Conservation (phyloP, 2,797 vertebrate genomes). For the Stomatorhinus walkeri region DNA sequence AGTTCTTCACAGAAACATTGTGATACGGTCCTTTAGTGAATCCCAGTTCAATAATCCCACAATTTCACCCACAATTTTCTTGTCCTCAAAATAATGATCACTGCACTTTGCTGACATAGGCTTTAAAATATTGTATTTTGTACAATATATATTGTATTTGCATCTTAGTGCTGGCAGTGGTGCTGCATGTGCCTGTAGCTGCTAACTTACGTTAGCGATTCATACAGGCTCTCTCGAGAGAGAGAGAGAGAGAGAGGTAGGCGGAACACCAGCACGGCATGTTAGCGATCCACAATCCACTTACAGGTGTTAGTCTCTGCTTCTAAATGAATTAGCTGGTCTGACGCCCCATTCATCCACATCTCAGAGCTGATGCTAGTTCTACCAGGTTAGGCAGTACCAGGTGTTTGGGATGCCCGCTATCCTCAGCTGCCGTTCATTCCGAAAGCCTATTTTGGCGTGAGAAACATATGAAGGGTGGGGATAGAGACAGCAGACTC, state of each 20-base stretch:
- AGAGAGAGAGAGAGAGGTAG: background rate
- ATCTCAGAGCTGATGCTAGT: constrained; percentile 17
- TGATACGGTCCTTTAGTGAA: background rate
- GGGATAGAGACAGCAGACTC: background rate
- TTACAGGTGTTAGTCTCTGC: constrained; percentile 1
- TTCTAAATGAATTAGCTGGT: constrained; percentile 31
- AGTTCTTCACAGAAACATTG: constrained; percentile 27
- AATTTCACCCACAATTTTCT: constrained; percentile 1
- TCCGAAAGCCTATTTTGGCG: background rate
- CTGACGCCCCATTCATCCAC: constrained; percentile 28
- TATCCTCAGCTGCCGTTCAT: background rate
- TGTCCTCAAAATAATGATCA: background rate
- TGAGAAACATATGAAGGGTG: background rate
- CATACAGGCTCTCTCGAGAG: background rate
- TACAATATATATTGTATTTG: background rate
- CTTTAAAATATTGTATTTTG: background rate
- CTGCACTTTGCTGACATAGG: background rate
- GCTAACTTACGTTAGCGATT: background rate
- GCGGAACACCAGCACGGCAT: background rate
- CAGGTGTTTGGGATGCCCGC: background rate
- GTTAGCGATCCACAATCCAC: background rate
- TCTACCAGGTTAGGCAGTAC: background rate
- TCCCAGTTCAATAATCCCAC: background rate
- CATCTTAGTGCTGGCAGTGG: background rate
- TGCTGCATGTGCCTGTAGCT: background rate